Evolutionary conservation across 2,888 invertebrate species (phyloP), one percentile per base, ranked within the genome.

Genomic region (Saturnia pavonia): DNA sequence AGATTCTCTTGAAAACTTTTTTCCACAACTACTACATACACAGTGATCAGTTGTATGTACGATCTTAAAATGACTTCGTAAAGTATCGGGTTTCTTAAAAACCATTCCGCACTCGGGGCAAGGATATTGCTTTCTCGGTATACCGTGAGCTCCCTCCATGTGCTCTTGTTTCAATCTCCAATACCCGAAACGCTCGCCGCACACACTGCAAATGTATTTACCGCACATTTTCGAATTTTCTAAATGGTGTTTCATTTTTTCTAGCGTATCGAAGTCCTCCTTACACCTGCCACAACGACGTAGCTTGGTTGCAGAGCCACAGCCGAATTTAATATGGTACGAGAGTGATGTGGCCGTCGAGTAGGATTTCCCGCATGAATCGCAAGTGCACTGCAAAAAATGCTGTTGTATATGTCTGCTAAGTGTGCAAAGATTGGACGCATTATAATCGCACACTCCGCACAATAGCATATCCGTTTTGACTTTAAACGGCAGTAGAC

Each of bases 321-420:
- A 60, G 12, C 25, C 57, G 60, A 70, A 71, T 11, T 42, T 57
- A 19, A 71, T 43, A 54, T 71, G 71, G 0, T 78, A 74, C 12
- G 54, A 45, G 4, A 72, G 45, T 11, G 67, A 45, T 1, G 76
- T 72, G 3, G 75, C 75, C 0, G 77, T 80, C 4, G 78, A 74
- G 70, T 77, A 82, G 12, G 77, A 67, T 19, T 68, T 72, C 1
- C 72, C 72, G 42, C 72, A 72, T 4, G 67, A 43, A 8, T 69
- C 69, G 42, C 72, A 72, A 22, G 69, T 88, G 73, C 80, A 87
- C 43, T 86, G 87, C 0, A 82, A 72, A 72, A 86, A 89, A 72
- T 89, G 89, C 0, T 81, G 75, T 69, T 85, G 83, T 0, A 86
- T 85, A 72, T 89, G 89, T n/a, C 85, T 78, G 69, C 87, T 86